Evolutionary conservation across 2,888 invertebrate genomes (phyloP), one percentile per base, ranked within the genome.

Genomic region (Baccha elongata): DNA sequence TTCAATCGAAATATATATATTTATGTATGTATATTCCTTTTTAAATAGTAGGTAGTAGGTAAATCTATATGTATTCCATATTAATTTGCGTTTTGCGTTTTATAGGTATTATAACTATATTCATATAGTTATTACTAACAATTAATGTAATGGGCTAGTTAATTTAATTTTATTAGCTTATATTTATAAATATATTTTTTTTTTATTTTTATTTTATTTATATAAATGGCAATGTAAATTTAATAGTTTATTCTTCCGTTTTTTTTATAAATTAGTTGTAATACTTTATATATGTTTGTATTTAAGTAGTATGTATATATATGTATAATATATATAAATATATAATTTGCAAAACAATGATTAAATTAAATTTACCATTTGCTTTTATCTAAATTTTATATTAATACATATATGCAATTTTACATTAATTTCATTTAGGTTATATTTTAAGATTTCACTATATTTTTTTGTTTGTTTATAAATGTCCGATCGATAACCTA

Each of bases 211-310:
- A 64, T 15, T 58, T 50, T 83, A 64, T 68, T 78, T 72, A 72
- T 83, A 83, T 83, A 83, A 84, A 84, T 84, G 84, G 84, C 84
- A 84, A 84, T 84, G 84, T 79, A 74, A 84, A 79, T 84, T 84
- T 79, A 74, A 79, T 84, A 84, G 79, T 74, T 84, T 64, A 32
- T 68, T 75, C 23, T 60, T 60, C 60, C 60, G 60, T 60, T 60
- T 55, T 52, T 40, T 26, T 65, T 65, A 21, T 79, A 55, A 58
- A 58, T 58, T 58, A 81, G 29, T 68, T 58, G 40, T 74, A 79
- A 55, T 73, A 71, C 64, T 75, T 69, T 71, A 71, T 64, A 15
- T 69, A 19, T 58, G 55, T 50, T 46, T 69, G 11, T 37, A 42
- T 68, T 74, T 68, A 75, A 53, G 52, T 75, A 74, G 68, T 65